Percentiles rank a stretch among this genome's conserved stretches.
Conservation (phyloP, 2,888 invertebrate genomes). For the Dicyrtoma fusca region DNA sequence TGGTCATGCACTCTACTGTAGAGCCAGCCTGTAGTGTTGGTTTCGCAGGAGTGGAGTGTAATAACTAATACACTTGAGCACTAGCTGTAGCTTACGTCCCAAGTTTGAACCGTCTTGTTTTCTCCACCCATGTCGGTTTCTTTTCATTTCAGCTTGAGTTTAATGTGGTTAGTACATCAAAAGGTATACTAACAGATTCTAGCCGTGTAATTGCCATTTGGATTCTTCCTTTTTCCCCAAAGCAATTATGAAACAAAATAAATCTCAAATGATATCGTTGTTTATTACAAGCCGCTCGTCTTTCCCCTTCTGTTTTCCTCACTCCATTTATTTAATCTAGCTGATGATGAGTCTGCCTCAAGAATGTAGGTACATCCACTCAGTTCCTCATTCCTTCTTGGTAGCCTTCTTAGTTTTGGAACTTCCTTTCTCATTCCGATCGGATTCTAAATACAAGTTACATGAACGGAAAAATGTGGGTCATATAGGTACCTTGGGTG, state of each 20-base stretch:
- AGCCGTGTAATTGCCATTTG: conserved; percentile 26
- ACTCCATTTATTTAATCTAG: background rate
- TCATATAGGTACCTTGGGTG: too few species aligned
- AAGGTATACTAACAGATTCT: conserved; percentile 15
- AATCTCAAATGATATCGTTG: conserved; percentile 23
- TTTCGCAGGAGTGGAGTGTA: too few species aligned
- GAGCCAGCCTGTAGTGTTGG: background rate
- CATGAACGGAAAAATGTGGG: background rate
- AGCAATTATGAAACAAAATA: conserved; percentile 24
- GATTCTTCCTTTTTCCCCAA: conserved; percentile 21
- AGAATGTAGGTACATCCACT: too few species aligned
- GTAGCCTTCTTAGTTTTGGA: background rate
- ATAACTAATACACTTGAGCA: background rate
- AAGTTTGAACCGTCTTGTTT: too few species aligned
- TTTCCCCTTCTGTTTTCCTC: background rate
- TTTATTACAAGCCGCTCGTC: conserved; percentile 9
- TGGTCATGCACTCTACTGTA: background rate
- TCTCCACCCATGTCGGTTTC: background rate
- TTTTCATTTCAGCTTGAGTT: conserved; percentile 15
- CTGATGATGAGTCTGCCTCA: too few species aligned
- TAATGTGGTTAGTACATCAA: conserved; percentile 17
- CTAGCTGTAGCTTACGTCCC: background rate
- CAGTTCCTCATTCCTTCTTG: background rate
- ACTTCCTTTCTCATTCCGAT: background rate
- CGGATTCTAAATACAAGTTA: background rate